Evolutionary conservation across 2,113 vertebrate species (phyloP).

Genomic region (Sorex araneus): DNA sequence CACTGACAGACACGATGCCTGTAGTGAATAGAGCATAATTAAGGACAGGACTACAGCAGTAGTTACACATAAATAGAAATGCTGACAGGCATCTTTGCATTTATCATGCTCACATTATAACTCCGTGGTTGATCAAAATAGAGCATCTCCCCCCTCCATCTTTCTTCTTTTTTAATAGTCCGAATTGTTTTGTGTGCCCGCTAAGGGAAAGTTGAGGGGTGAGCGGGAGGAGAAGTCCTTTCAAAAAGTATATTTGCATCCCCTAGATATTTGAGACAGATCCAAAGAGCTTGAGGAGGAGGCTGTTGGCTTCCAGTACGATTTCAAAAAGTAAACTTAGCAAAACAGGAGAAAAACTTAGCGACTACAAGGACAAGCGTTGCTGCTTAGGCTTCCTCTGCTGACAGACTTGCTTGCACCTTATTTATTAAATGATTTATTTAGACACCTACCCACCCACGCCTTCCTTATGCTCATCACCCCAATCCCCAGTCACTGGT

Average conservation of each 20-base stretch:
- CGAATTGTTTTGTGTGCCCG: constrained; percentile 63
- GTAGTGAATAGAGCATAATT: constrained; percentile 60
- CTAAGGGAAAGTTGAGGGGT: background rate
- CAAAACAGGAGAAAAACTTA: background rate
- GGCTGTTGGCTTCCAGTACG: background rate
- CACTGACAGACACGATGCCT: constrained; percentile 42
- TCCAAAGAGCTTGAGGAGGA: constrained; percentile 19
- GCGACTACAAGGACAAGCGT: background rate
- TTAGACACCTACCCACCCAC: background rate
- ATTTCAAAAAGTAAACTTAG: background rate
- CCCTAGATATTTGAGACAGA: constrained; percentile 48
- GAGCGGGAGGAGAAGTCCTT: background rate
- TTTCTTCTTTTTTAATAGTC: constrained; percentile 33
- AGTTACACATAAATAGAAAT: constrained; percentile 63
- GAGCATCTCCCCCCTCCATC: constrained; percentile 65
- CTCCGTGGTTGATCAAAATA: constrained; percentile 81
- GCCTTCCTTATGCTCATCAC: background rate
- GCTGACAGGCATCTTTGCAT: constrained; percentile 65
- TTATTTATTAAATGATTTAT: constrained; percentile 1
- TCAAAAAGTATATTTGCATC: background rate
- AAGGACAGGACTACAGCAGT: constrained; percentile 71
- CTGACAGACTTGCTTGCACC: background rate
- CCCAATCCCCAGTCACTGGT: background rate
- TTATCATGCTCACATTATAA: constrained; percentile 66
- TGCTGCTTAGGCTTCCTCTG: background rate